phyloP scores from a whole-genome alignment of 2,113 vertebrate species.

The Peromyscus leucopus region DNA sequence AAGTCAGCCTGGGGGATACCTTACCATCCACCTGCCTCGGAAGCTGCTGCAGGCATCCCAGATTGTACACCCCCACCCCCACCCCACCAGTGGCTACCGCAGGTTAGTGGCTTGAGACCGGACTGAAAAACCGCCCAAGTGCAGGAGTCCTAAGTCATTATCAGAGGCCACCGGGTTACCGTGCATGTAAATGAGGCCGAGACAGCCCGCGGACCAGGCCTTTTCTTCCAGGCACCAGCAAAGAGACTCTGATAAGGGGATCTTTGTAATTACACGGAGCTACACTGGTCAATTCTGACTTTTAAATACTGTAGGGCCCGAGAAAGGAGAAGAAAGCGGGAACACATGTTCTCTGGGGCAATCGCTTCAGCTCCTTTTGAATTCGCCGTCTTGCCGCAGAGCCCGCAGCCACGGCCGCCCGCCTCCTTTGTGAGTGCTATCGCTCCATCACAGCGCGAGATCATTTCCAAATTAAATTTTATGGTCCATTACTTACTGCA shows the following conservation, averaged over 20 bases:
- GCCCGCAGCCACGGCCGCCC: conserved; percentile 85
- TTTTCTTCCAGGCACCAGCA: conserved; percentile 90
- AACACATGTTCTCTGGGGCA: conserved; percentile 88
- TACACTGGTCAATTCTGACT: conserved; percentile 93
- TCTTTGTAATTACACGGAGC: conserved; percentile 94
- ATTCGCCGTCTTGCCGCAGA: conserved; percentile 88
- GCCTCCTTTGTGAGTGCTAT: conserved; percentile 91
- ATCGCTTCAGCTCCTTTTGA: conserved; percentile 88
- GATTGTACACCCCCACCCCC: background rate
- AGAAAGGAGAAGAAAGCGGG: conserved; percentile 84
- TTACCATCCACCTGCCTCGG: accelerated
- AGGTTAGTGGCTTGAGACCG: background rate
- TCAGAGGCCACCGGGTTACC: conserved; percentile 89
- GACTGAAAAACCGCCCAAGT: background rate
- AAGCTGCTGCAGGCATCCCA: background rate
- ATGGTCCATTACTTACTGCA: conserved; percentile 96
- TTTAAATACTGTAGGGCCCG: conserved; percentile 89
- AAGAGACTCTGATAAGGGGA: conserved; percentile 93
- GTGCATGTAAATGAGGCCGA: conserved; percentile 93
- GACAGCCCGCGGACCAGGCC: conserved; percentile 88
- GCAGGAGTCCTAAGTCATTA: conserved; percentile 86
- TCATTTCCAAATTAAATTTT: conserved; percentile 99
- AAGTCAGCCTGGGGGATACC: background rate
- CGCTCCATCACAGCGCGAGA: conserved; percentile 94
- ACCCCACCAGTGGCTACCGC: background rate